These are phyloP conservation scores for Holacanthus passer DNA, from an alignment of 2,113 vertebrate species.

Conservation along the genomic window DNA sequence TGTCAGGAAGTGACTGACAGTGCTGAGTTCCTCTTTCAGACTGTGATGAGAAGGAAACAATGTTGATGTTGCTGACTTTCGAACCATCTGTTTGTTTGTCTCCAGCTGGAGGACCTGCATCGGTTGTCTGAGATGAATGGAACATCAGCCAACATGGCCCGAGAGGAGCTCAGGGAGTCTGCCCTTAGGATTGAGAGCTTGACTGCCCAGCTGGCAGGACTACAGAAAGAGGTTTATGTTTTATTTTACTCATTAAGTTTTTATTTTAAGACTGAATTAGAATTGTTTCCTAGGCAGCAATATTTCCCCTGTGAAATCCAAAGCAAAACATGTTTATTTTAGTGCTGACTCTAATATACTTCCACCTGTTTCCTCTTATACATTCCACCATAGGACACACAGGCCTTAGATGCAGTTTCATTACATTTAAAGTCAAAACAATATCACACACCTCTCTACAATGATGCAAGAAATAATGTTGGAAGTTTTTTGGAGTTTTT, in stretches of 20 bases:
- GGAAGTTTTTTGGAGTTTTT: too few species aligned
- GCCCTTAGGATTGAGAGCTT: slow-evolving; percentile 87
- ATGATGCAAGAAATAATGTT: too few species aligned
- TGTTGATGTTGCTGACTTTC: background rate
- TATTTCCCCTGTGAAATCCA: background rate
- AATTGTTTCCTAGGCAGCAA: background rate
- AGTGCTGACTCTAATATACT: background rate
- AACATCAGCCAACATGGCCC: slow-evolving; percentile 82
- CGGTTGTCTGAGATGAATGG: slow-evolving; percentile 88
- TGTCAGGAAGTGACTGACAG: slow-evolving; percentile 57
- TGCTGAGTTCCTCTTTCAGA: slow-evolving; percentile 51
- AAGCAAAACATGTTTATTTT: background rate
- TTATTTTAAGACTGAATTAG: background rate
- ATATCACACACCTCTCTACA: too few species aligned
- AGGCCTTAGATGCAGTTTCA: too few species aligned
- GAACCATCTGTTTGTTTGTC: slow-evolving; percentile 3
- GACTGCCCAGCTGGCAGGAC: slow-evolving; percentile 83
- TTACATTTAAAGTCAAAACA: too few species aligned
- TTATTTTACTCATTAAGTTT: background rate
- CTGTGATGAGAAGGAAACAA: background rate
- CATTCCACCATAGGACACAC: too few species aligned
- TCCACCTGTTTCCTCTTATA: too few species aligned
- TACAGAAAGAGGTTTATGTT: slow-evolving; percentile 90
- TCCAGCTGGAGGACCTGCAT: slow-evolving; percentile 90
- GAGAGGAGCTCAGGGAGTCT: slow-evolving; percentile 91